Percentiles rank a stretch among this genome's conserved stretches.
Conservation (phyloP, 2,888 invertebrate genomes). For the Nasonovia ribisnigri region DNA sequence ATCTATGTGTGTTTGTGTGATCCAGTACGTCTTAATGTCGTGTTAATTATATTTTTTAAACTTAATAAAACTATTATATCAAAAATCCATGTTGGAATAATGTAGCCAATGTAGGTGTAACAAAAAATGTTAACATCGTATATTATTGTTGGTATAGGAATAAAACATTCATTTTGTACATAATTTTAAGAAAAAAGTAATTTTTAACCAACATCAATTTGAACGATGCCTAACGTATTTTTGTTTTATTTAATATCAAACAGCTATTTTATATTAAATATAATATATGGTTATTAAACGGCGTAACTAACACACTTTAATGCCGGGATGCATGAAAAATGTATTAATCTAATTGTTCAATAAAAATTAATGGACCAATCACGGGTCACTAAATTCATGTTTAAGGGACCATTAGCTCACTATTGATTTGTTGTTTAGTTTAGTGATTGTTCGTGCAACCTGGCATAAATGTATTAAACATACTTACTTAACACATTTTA, state of each 20-base stretch:
- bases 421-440: no score
- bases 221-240: slow-evolving; percentile 44
- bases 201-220: slow-evolving; percentile 41
- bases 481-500: neutral
- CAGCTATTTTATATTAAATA: neutral
- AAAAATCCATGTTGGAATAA: neutral
- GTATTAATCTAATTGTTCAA: no score
- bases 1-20: neutral
- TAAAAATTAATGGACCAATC: no score
- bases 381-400: no score
- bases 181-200: neutral
- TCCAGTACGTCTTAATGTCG: neutral
- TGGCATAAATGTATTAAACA: neutral
- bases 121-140: slow-evolving; percentile 39
- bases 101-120: neutral
- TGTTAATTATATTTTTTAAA: neutral
- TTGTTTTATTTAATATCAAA: neutral
- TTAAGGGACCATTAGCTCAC: no score
- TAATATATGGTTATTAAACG: neutral
- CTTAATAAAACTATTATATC: neutral
- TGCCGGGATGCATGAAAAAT: no score
- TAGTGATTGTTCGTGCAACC: no score
- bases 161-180: neutral
- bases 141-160: slow-evolving; percentile 24
- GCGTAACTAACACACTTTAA: neutral